Conservation (phyloP, 2,888 invertebrate genomes). For the Rhagonycha fulva region DNA sequence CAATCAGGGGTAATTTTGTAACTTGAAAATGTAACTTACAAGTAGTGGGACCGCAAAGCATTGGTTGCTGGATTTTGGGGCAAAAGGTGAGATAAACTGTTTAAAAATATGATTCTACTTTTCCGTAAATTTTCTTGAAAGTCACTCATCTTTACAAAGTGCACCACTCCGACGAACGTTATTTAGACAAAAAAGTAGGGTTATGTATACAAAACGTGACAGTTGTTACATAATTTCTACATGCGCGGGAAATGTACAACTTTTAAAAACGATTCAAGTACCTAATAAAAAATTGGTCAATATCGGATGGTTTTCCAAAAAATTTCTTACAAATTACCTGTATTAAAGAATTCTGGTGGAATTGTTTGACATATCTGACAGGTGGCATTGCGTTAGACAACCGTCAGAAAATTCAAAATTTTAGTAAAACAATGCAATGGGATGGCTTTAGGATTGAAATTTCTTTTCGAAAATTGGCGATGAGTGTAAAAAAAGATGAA, state of each 20-base stretch:
- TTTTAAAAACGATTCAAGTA: not conserved
- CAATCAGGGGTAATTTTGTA: not conserved
- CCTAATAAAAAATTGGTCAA: not conserved
- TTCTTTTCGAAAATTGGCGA: not conserved
- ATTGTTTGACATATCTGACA: not conserved
- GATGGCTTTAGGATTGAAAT: not conserved
- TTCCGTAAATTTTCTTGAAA: not conserved
- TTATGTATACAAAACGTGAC: not conserved
- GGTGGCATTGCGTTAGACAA: not conserved
- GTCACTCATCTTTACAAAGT: not conserved
- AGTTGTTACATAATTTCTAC: not conserved
- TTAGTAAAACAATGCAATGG: not conserved
- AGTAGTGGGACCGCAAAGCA: conserved; percentile 10
- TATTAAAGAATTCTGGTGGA: not conserved
- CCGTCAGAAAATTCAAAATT: not conserved
- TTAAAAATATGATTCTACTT: conserved; percentile 5
- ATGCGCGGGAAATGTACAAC: not conserved
- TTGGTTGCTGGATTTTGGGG: conserved; percentile 6
- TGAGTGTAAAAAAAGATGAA: not conserved
- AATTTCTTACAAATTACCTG: not conserved
- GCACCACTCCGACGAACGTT: not conserved
- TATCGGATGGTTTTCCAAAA: not conserved
- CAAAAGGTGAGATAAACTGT: conserved; percentile 2
- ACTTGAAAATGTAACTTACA: conserved; percentile 15
- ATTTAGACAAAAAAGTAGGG: not conserved